These are phyloP conservation scores for Listronotus bonariensis DNA, from an alignment of 1,140 invertebrate species.

Conservation along the genomic window DNA sequence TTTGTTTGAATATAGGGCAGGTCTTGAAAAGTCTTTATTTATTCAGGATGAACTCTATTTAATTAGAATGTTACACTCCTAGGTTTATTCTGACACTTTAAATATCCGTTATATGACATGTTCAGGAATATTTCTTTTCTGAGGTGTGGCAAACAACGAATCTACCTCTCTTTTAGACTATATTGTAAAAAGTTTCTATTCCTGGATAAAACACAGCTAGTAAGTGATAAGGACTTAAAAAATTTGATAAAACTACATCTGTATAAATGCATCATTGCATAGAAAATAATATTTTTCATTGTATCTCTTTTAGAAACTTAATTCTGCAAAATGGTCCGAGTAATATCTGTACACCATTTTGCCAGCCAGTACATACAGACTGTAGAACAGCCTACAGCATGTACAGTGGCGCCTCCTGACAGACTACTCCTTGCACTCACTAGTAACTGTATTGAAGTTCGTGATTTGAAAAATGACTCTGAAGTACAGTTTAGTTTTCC, in stretches of 20 bases:
- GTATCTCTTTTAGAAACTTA: background rate
- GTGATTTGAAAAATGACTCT: conserved; percentile 58
- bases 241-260: too few species aligned
- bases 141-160: background rate
- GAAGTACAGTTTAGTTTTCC: conserved; percentile 64
- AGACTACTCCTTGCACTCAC: conserved; percentile 61
- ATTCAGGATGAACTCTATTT: conserved; percentile 10
- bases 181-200: too few species aligned
- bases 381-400: conserved; percentile 68
- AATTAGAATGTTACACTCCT: conserved; percentile 8
- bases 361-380: conserved; percentile 66
- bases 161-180: background rate
- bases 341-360: conserved; percentile 73
- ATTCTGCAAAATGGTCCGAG: conserved; percentile 63
- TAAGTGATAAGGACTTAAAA: too few species aligned
- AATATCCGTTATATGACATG: background rate
- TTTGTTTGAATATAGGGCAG: conserved; percentile 31
- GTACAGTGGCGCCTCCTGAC: conserved; percentile 62
- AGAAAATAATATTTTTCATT: too few species aligned
- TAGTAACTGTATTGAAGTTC: conserved; percentile 67
- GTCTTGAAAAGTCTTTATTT: conserved; percentile 14
- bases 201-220: too few species aligned
- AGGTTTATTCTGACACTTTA: background rate
- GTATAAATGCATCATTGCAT: too few species aligned
- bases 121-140: background rate